These are phyloP conservation scores for Hydrocynus forskahlii DNA, from an alignment of 2,797 vertebrate species.

Conservation along the genomic window DNA sequence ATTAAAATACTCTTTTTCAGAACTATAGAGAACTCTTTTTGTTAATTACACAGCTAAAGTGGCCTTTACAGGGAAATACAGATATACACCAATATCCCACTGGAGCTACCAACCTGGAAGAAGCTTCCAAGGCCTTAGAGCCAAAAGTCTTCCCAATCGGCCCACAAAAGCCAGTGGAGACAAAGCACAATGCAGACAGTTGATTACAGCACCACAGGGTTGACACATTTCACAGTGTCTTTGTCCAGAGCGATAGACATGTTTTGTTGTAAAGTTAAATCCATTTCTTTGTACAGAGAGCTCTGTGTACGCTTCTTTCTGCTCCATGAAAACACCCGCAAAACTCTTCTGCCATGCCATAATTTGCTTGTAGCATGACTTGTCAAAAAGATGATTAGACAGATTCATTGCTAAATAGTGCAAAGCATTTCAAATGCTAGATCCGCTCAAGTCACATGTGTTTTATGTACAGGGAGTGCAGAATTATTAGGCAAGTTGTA, in stretches of 20 bases:
- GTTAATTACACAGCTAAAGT: no score
- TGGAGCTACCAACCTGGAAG: not conserved
- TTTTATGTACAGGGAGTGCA: no score
- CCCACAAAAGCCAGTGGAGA: not conserved
- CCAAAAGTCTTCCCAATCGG: not conserved
- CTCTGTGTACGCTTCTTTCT: not conserved
- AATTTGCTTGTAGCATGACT: slow-evolving; percentile 1
- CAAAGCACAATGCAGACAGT: not conserved
- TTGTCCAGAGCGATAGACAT: slow-evolving; percentile 1
- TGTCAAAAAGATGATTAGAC: not conserved
- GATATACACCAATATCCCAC: not conserved
- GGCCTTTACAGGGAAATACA: not conserved
- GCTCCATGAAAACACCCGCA: not conserved
- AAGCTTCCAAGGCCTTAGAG: not conserved
- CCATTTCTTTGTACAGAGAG: not conserved
- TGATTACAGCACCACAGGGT: not conserved
- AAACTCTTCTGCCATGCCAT: not conserved
- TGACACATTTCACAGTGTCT: not conserved
- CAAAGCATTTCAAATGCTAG: not conserved
- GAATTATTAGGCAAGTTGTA: no score
- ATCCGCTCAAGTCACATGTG: not conserved
- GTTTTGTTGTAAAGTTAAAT: not conserved
- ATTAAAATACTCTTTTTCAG: no score
- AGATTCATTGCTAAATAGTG: not conserved
- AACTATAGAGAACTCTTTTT: no score